These are phyloP conservation scores for Sitta europaea DNA, from an alignment of 2,113 vertebrate genomes.

Conservation along the genomic window DNA sequence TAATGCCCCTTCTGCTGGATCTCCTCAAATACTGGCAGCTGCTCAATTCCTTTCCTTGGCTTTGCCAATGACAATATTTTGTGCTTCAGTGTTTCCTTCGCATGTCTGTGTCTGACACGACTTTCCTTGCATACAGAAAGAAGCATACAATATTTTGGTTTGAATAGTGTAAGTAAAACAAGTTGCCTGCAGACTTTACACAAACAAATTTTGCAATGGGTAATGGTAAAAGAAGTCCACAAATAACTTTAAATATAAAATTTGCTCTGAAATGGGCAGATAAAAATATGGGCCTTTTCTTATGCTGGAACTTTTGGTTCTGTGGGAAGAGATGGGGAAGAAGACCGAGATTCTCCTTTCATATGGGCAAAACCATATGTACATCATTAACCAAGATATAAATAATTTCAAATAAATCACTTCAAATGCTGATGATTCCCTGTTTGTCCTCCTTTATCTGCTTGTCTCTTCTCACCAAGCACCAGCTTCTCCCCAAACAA, in stretches of 20 bases:
- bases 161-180: not conserved
- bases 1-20: slow-evolving; percentile 35
- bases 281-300: not conserved
- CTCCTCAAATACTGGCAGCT: slow-evolving; percentile 28
- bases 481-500: not conserved
- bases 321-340: not conserved
- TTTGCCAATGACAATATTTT: slow-evolving; percentile 65
- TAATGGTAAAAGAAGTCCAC: not conserved
- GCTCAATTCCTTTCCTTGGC: slow-evolving; percentile 19
- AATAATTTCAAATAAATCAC: not conserved
- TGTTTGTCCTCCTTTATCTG: not conserved
- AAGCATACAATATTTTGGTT: not conserved
- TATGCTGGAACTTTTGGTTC: not conserved
- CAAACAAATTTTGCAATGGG: not conserved
- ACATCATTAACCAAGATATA: not conserved
- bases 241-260: not conserved
- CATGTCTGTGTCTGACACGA: slow-evolving; percentile 10
- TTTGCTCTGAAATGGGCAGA: not conserved
- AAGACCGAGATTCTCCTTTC: not conserved
- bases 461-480: not conserved
- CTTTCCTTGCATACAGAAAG: slow-evolving; percentile 20
- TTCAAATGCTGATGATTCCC: not conserved
- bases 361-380: not conserved
- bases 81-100: slow-evolving; percentile 39
- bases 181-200: not conserved